Conservation (phyloP, 2,113 vertebrate species). For the Etheostoma cragini region DNA sequence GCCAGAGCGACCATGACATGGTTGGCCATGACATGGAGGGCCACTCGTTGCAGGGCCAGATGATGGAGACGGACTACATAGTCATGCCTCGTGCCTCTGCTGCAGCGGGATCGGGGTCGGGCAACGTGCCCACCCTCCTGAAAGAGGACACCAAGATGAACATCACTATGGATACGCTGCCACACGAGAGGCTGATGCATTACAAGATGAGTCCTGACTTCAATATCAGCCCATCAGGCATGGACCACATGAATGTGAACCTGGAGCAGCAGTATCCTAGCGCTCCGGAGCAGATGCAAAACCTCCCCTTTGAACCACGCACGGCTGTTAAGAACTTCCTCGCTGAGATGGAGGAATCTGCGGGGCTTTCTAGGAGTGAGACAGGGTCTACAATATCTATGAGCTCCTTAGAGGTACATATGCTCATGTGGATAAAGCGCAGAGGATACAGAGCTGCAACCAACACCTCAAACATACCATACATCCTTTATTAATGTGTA, state of each 20-base stretch:
- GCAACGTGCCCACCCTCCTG: constrained; percentile 89
- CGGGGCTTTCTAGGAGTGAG: constrained; percentile 95
- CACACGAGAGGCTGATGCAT: constrained; percentile 96
- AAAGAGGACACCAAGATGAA: constrained; percentile 97
- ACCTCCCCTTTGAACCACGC: constrained; percentile 95
- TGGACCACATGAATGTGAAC: constrained; percentile 94
- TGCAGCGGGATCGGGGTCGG: constrained; percentile 78
- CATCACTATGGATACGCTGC: constrained; percentile 94
- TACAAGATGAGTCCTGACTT: constrained; percentile 97
- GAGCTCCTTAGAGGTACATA: constrained; percentile 96
- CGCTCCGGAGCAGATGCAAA: constrained; percentile 93
- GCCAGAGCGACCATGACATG: constrained; percentile 93
- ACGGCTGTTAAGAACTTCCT: constrained; percentile 99
- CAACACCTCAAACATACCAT: background rate
- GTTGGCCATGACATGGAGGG: constrained; percentile 78
- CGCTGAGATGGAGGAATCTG: constrained; percentile 95
- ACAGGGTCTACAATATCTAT: constrained; percentile 99
- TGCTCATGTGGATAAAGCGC: background rate
- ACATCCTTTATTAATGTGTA: background rate
- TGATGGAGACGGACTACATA: constrained; percentile 99
- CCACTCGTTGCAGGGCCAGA: constrained; percentile 86
- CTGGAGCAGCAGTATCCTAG: constrained; percentile 92
- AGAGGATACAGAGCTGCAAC: constrained; percentile 27
- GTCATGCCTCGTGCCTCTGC: constrained; percentile 90
- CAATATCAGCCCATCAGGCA: constrained; percentile 90